A percentile compares a stretch with the other conserved stretches of the same genome.
Conservation (phyloP, 2,113 vertebrate species). For the Tyrannus savana region DNA sequence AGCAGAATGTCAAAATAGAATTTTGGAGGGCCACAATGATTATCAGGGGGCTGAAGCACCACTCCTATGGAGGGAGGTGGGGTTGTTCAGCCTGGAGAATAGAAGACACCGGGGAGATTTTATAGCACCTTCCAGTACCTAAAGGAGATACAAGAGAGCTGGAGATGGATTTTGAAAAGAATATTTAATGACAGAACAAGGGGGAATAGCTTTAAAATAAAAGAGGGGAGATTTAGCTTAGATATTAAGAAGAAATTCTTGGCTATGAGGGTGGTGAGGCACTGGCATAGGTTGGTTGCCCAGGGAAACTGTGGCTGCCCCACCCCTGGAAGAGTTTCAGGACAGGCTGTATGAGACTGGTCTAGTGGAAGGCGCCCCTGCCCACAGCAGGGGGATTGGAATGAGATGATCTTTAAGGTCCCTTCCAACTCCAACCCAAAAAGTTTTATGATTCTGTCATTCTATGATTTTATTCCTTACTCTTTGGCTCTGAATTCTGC, state of each 20-base stretch:
- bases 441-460: no score
- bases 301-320: not conserved
- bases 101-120: not conserved
- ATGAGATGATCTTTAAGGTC: not conserved
- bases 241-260: not conserved
- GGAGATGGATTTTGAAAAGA: not conserved
- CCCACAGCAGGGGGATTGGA: not conserved
- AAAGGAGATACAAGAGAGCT: not conserved
- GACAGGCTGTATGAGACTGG: not conserved
- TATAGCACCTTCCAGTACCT: not conserved
- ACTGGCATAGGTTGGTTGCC: not conserved
- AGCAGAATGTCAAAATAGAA: not conserved
- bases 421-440: not conserved
- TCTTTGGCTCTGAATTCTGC: not conserved
- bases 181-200: not conserved
- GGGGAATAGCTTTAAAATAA: not conserved
- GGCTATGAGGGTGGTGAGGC: not conserved
- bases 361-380: not conserved
- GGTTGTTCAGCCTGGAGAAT: not conserved
- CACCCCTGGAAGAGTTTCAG: not conserved
- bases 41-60: not conserved
- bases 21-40: not conserved
- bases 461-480: not conserved
- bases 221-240: not conserved
- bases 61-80: not conserved